These are phyloP conservation scores for Garra rufa DNA, from an alignment of 2,113 vertebrate species.

Conservation along the genomic window DNA sequence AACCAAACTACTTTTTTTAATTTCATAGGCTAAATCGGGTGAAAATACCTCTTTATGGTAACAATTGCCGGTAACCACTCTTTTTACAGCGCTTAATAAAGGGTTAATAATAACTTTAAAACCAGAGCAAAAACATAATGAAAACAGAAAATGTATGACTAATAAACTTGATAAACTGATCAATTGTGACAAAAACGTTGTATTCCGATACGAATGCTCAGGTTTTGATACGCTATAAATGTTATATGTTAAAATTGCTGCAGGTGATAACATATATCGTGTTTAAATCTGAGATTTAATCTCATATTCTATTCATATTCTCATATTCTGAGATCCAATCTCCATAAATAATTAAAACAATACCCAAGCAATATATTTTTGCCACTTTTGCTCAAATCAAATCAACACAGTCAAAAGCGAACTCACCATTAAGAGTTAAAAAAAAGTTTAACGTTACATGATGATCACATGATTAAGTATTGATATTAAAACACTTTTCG, in stretches of 20 bases:
- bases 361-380: not conserved
- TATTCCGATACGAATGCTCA: not conserved
- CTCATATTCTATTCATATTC: no score
- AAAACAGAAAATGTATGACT: not conserved
- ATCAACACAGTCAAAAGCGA: not conserved
- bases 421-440: not conserved
- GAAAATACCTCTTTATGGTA: no score
- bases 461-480: not conserved
- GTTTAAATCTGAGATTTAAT: not conserved
- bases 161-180: not conserved
- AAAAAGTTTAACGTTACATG: no score
- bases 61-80: no score
- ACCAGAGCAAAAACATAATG: not conserved
- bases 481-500: not conserved
- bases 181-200: not conserved
- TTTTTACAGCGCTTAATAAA: not conserved
- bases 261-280: not conserved
- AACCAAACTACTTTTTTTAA: no score
- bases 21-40: no score
- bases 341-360: not conserved
- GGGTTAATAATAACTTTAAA: not conserved
- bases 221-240: not conserved
- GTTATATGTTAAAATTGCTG: not conserved
- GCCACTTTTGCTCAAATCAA: not conserved
- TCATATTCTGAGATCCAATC: no score